These are phyloP conservation scores for Phthorimaea operculella DNA, from an alignment of 1,140 invertebrate species.

Conservation along the genomic window DNA sequence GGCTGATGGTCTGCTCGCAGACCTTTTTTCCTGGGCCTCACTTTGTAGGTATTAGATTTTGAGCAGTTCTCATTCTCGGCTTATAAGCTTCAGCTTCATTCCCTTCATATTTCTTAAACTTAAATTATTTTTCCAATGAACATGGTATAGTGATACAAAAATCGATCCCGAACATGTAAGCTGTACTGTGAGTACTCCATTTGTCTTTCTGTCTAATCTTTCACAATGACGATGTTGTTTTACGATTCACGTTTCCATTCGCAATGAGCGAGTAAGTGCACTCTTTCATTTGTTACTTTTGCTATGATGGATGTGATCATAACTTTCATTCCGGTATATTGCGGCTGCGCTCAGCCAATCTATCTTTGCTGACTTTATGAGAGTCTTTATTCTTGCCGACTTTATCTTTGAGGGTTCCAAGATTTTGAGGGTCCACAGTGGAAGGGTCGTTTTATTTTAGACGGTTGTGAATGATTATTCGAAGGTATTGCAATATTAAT, in stretches of 20 bases:
- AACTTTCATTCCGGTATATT: conserved; percentile 1
- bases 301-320: not conserved
- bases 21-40: too few species aligned
- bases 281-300: conserved; percentile 9
- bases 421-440: not conserved
- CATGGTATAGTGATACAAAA: too few species aligned
- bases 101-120: too few species aligned
- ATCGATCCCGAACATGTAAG: conserved; percentile 16
- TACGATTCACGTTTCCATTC: conserved; percentile 36
- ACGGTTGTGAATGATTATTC: not conserved
- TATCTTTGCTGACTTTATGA: not conserved
- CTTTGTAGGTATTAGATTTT: too few species aligned
- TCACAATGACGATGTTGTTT: conserved; percentile 47
- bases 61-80: too few species aligned
- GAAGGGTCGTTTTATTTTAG: not conserved
- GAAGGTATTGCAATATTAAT: not conserved
- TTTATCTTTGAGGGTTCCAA: not conserved
- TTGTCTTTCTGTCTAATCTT: conserved; percentile 51
- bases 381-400: not conserved
- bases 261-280: conserved; percentile 25
- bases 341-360: not conserved
- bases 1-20: too few species aligned
- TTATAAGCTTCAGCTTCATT: too few species aligned
- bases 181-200: conserved; percentile 24
- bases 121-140: too few species aligned